phyloP scores from a whole-genome alignment of 1,140 invertebrate species.

The Drosophila jambulina region DNA sequence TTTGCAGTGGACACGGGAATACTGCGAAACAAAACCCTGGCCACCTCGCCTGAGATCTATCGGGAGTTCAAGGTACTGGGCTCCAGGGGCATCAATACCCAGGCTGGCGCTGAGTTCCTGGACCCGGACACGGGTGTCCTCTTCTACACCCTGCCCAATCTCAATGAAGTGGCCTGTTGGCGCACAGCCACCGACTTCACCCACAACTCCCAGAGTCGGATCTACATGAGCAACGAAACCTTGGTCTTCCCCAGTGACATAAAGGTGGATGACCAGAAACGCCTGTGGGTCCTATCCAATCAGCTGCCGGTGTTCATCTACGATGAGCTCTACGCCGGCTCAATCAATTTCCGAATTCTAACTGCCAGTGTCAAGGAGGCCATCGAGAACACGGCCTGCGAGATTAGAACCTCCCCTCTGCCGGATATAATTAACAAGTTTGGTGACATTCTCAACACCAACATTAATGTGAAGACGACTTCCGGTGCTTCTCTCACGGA shows the following conservation, averaged over 20 bases:
- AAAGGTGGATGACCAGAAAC: conserved; percentile 90
- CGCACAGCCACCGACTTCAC: conserved; percentile 88
- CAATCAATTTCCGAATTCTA: conserved; percentile 91
- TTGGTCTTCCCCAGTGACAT: conserved; percentile 92
- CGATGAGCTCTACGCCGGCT: conserved; percentile 87
- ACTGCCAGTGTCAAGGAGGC: conserved; percentile 88
- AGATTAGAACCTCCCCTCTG: conserved; percentile 85
- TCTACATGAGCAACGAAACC: conserved; percentile 89
- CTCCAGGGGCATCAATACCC: conserved; percentile 89
- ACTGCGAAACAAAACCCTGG: conserved; percentile 87
- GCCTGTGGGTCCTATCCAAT: conserved; percentile 91
- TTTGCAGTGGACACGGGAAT: conserved; percentile 89
- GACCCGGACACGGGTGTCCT: conserved; percentile 90
- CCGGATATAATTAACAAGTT: conserved; percentile 86
- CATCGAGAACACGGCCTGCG: conserved; percentile 90
- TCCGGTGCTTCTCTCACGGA: conserved; percentile 11
- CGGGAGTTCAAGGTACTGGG: conserved; percentile 89
- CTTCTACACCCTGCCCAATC: conserved; percentile 91
- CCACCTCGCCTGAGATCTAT: conserved; percentile 86
- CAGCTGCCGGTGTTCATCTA: conserved; percentile 90
- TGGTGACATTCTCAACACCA: conserved; percentile 78
- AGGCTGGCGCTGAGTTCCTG: conserved; percentile 90
- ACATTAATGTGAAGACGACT: conserved; percentile 17
- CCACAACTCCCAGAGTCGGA: conserved; percentile 88
- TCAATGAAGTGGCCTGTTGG: conserved; percentile 92